These are phyloP conservation scores for Busseola fusca DNA, from an alignment of 2,888 invertebrate genomes.

Conservation along the genomic window DNA sequence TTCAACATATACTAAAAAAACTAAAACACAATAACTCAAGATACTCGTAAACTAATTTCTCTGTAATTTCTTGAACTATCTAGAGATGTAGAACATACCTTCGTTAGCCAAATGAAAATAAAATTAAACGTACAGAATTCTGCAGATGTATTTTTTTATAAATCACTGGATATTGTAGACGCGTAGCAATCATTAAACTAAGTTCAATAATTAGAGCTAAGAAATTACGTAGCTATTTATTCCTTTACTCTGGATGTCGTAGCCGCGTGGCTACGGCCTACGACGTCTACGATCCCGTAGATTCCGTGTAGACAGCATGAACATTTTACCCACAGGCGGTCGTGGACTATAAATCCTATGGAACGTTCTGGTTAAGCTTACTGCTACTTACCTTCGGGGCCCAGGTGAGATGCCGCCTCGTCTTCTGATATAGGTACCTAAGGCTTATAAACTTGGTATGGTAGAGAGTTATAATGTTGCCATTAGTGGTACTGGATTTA, in stretches of 20 bases:
- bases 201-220: constrained; percentile 19
- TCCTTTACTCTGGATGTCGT: constrained; percentile 29
- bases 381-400: neutral
- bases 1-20: too few relatives aligned
- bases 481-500: neutral
- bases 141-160: neutral
- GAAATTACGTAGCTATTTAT: constrained; percentile 22
- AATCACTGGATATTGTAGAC: neutral
- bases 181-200: constrained; percentile 16
- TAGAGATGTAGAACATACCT: neutral
- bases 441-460: neutral
- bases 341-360: constrained; percentile 1
- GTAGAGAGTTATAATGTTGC: neutral
- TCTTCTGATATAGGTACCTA: neutral
- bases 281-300: constrained; percentile 45
- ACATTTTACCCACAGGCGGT: neutral
- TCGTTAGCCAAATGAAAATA: too few relatives aligned
- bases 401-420: neutral
- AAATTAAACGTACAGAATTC: neutral
- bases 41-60: neutral
- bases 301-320: constrained; percentile 8
- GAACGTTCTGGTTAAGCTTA: constrained; percentile 3
- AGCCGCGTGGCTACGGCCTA: constrained; percentile 40
- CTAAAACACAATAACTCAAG: neutral
- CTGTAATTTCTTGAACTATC: neutral